A percentile compares a stretch with the other conserved stretches of the same genome.
phyloP scores from a whole-genome alignment of 2,113 vertebrate species.

The Rissa tridactyla region DNA sequence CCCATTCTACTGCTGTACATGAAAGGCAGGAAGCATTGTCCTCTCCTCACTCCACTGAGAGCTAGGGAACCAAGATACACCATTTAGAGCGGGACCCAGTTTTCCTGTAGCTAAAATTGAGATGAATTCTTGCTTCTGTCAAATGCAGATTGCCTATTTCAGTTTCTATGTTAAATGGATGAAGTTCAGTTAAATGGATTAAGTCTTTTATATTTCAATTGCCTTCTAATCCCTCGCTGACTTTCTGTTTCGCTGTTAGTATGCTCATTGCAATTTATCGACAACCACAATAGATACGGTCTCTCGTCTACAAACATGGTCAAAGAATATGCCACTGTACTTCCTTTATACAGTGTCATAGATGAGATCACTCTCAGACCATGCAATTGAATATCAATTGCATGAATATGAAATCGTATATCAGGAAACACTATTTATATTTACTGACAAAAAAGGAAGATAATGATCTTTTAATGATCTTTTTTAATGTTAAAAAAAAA shows the following conservation, averaged over 20 bases:
- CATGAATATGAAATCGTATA: neutral
- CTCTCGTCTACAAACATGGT: neutral
- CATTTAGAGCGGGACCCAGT: neutral
- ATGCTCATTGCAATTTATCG: neutral
- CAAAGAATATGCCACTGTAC: neutral
- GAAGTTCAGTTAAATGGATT: neutral
- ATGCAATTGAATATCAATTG: neutral
- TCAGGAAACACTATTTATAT: neutral
- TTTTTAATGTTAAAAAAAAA: neutral
- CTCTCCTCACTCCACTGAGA: neutral
- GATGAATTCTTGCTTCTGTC: neutral
- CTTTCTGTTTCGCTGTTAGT: neutral
- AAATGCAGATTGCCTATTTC: neutral
- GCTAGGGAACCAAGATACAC: neutral
- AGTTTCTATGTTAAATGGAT: neutral
- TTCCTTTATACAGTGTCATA: neutral
- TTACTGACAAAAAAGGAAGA: neutral
- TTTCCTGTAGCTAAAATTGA: neutral
- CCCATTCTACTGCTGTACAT: fast-evolving
- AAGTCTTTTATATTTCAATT: neutral
- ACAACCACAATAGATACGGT: neutral
- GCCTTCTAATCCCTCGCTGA: neutral
- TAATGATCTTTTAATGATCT: neutral
- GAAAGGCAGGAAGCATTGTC: neutral
- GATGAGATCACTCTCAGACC: neutral